Evolutionary conservation across 2,888 invertebrate species (phyloP).

Genomic region (Rhagium mordax): DNA sequence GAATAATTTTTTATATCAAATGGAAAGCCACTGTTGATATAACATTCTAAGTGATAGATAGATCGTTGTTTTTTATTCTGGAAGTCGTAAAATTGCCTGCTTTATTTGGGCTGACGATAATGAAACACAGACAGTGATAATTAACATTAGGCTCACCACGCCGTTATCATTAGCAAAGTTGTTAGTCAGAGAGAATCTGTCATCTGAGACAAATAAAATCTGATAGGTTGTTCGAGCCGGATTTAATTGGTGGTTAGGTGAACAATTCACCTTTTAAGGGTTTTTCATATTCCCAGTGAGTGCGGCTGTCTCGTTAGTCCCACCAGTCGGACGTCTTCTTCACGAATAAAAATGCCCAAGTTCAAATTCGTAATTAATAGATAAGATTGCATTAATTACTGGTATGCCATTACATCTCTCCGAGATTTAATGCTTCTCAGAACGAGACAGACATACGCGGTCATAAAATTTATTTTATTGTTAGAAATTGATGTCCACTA

Average conservation of each 20-base stretch:
- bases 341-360: constrained; percentile 25
- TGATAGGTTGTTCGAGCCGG: constrained; percentile 35
- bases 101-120: constrained; percentile 61
- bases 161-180: constrained; percentile 41
- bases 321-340: constrained; percentile 29
- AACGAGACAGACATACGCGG: constrained; percentile 40
- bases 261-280: constrained; percentile 29
- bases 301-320: constrained; percentile 26
- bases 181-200: constrained; percentile 32
- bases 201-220: constrained; percentile 46
- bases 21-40: background rate
- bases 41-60: background rate
- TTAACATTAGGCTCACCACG: constrained; percentile 40
- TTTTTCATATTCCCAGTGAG: background rate
- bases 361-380: constrained; percentile 46
- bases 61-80: background rate
- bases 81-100: constrained; percentile 37
- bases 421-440: constrained; percentile 51
- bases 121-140: constrained; percentile 40
- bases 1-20: background rate
- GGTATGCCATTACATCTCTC: constrained; percentile 40
- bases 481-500: constrained; percentile 47
- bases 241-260: constrained; percentile 24
- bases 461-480: constrained; percentile 51
- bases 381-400: constrained; percentile 52